Evolutionary conservation across 2,888 invertebrate genomes (phyloP), one percentile per base, ranked within the genome.

Genomic region (Drosophila siamana): DNA sequence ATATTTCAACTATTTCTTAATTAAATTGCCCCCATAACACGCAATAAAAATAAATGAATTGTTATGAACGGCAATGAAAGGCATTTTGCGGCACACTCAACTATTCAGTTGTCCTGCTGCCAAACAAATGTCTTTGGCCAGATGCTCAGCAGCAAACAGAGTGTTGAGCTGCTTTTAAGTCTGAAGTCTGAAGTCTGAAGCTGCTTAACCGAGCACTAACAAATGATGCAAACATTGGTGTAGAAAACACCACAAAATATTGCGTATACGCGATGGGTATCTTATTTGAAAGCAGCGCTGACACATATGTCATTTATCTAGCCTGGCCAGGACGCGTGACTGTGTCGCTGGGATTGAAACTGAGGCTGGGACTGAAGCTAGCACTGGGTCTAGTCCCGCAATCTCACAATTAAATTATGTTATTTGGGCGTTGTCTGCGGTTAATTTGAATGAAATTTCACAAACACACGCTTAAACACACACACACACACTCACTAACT

Each of bases 251-350:
- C 59, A 62, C 47, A 66, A 67, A 71, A 69, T 59, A 69, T 77
- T 71, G 55, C 76, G 76, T 67, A 73, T 69, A 69, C 69, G 69
- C 54, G 22, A n/a, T 9, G 41, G 41, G 2, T 41, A 54, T 54
- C 33, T 50, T 43, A 40, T 44, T 46, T 33, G 15, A 50, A 46
- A 46, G 8, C 19, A 48, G 4, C 44, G 47, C 46, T 67, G 73
- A 64, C 68, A 76, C 66, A 72, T 72, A 71, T 79, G 74, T 79
- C 81, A 81, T 84, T 81, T 79, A 79, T 84, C 69, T 81, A 65
- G 52, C 36, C 50, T 51, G 48, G 36, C 30, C 33, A 43, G 28
- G 22, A 13, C 24, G 59, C 56, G 52, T 65, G 52, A 48, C 51
- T 40, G 46, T 54, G 13, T 15, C 36, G 11, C 13, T 28, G 28